Evolutionary conservation across 2,797 vertebrate genomes (phyloP), one percentile per base, ranked within the genome.

Genomic region (Coranthus polyacanthus): DNA sequence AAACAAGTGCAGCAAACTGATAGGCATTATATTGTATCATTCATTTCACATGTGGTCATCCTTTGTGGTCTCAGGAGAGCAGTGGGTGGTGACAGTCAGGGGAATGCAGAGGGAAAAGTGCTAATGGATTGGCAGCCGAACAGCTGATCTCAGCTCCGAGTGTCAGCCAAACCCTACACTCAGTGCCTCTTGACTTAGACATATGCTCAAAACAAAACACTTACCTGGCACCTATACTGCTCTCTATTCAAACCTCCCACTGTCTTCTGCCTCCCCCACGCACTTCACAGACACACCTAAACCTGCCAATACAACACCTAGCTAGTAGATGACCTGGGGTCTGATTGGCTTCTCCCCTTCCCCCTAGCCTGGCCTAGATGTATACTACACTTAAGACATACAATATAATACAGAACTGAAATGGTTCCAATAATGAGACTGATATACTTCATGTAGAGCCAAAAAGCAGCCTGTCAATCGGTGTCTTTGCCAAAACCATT

Each of bases 151-250:
- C 78, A 79, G 79, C 67, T 55, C 54, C 22, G 59, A 77, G 79
- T 57, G 49, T 69, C 70, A 62, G 72, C 63, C 66, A 68, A 67
- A 59, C 44, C 53, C 63, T 41, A 5, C 26, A 65, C 70, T 87
- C 61, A 70, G 56, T 67, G 65, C 69, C 66, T 78, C 78, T 83
- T 74, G 68, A 88, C 77, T 53, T 42, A 80, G 82, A 81, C 82
- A 83, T 84, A 82, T 90, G 86, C 56, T 83, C 58, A 62, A 72
- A 79, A 88, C 64, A 84, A 89, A 89, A 82, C 81, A 85, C 56
- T 66, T 77, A 46, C 79, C 67, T 18, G 63, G 47, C 72, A 47
- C 69, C 52, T 64, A 72, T 38, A n/a, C 54, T 52, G 71, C 63
- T 56, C 50, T 69, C 68, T 45, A 72, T 60, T 66, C 62, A 72